Conservation (phyloP, 2,888 invertebrate genomes). For the Phyto melanocephala region DNA sequence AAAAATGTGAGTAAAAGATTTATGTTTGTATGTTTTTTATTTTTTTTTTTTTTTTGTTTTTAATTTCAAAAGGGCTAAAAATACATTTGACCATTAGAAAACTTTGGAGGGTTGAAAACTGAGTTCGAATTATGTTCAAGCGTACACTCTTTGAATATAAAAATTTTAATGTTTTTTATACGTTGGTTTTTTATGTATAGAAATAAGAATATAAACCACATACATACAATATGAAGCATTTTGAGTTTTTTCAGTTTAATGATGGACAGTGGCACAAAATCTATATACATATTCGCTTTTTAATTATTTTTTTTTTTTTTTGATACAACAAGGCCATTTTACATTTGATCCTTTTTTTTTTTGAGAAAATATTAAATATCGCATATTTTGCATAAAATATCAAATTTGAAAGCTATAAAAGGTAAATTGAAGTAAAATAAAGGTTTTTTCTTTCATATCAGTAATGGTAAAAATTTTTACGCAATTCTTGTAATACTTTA, state of each 20-base stretch:
- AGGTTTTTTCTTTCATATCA: no score
- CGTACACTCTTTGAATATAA: not conserved
- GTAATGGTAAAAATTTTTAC: no score
- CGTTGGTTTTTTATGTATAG: not conserved
- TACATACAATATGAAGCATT: constrained; percentile 26
- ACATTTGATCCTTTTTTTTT: no score
- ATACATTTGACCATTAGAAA: not conserved
- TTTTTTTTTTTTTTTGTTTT: no score
- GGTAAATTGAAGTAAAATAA: no score
- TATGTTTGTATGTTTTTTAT: not conserved
- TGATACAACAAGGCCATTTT: no score
- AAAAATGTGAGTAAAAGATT: not conserved
- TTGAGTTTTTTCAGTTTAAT: not conserved
- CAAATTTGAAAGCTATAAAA: no score
- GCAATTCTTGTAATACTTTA: no score
- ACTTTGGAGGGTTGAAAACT: not conserved
- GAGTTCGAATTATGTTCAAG: constrained; percentile 2
- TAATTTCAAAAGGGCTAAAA: not conserved
- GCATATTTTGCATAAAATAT: no score
- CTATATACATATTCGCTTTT: not conserved
- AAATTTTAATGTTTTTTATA: not conserved
- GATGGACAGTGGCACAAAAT: no score
- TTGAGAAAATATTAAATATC: no score
- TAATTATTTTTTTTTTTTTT: no score
- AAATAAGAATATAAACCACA: not conserved